These are phyloP conservation scores for Microcebus murinus DNA, from an alignment of 2,113 vertebrate genomes.

Conservation along the genomic window DNA sequence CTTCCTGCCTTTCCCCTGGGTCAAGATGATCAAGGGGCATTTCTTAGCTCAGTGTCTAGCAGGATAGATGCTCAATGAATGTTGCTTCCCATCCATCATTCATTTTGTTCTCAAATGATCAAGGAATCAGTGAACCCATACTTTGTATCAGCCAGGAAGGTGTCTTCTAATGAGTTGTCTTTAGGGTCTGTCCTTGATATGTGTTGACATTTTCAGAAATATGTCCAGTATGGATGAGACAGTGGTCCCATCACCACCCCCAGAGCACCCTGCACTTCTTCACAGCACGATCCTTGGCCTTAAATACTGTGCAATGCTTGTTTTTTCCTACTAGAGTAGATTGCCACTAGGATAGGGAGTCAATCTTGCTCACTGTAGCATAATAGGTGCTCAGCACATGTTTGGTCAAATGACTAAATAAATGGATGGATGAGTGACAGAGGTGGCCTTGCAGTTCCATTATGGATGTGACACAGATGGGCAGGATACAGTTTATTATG, in stretches of 20 bases:
- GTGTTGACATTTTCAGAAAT: background rate
- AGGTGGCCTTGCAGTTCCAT: background rate
- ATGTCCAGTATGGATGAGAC: background rate
- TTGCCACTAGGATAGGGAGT: background rate
- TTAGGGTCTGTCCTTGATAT: background rate
- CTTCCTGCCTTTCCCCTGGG: background rate
- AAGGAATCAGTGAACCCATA: background rate
- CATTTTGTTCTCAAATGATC: background rate
- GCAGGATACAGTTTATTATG: background rate
- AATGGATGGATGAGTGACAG: background rate
- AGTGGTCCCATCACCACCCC: background rate
- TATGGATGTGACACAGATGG: background rate
- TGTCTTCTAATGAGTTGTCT: background rate
- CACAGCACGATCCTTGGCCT: background rate
- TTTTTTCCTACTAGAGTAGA: background rate
- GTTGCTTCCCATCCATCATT: background rate
- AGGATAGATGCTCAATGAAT: background rate
- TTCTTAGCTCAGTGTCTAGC: background rate
- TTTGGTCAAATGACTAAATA: background rate
- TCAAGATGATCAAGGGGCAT: background rate
- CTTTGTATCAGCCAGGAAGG: background rate
- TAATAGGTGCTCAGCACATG: background rate
- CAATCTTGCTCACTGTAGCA: background rate
- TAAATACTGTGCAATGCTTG: background rate
- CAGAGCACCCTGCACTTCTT: background rate